Evolutionary conservation across 2,113 vertebrate species (phyloP).

Genomic region (Geococcyx californianus): DNA sequence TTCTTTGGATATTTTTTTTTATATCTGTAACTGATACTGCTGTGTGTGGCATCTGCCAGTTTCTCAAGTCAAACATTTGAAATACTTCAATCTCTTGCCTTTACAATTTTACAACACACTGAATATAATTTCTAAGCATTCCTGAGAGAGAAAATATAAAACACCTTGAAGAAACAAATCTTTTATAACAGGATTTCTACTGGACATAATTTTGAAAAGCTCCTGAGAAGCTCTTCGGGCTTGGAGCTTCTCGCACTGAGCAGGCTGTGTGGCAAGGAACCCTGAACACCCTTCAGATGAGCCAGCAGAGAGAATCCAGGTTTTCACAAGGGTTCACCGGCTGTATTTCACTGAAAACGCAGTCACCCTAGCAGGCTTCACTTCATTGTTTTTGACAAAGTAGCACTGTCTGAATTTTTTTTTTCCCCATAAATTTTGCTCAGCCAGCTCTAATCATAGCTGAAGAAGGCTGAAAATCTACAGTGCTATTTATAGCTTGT

Average conservation of each 20-base stretch:
- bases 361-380: background rate
- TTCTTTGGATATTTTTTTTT: background rate
- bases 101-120: background rate
- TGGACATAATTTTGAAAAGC: background rate
- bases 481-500: background rate
- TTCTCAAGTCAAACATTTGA: background rate
- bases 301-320: background rate
- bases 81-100: background rate
- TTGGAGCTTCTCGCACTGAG: background rate
- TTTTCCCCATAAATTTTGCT: too few species aligned
- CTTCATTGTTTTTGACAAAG: background rate
- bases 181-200: background rate
- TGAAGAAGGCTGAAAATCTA: background rate
- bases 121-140: background rate
- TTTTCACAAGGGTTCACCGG: background rate
- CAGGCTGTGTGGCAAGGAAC: background rate
- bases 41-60: background rate
- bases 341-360: background rate
- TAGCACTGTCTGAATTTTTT: background rate
- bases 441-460: background rate
- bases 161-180: background rate
- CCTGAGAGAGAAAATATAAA: background rate
- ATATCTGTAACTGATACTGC: background rate
- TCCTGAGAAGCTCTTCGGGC: background rate
- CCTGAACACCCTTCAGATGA: background rate